Evolutionary conservation across 2,113 vertebrate genomes (phyloP).

Genomic region (Corythornis cristatus): DNA sequence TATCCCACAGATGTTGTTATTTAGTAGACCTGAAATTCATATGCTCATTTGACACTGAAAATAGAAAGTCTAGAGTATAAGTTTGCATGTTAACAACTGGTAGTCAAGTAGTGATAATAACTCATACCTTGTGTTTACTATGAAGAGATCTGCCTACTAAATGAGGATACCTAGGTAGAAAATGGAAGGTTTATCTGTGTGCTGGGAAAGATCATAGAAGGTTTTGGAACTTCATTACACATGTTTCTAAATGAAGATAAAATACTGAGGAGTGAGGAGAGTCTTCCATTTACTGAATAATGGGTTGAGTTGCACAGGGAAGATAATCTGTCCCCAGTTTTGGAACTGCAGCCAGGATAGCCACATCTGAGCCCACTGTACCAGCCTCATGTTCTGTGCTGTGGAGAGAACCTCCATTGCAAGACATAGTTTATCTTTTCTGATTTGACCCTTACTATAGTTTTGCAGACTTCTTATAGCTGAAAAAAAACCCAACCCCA

Average conservation of each 20-base stretch:
- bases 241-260: not conserved
- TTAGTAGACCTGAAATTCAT: not conserved
- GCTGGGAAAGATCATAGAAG: not conserved
- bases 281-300: not conserved
- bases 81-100: not conserved
- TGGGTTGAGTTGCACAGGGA: not conserved
- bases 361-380: accelerated
- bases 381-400: accelerated
- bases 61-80: not conserved
- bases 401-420: not conserved
- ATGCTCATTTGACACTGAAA: not conserved
- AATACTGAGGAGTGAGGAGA: not conserved
- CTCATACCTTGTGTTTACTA: not conserved
- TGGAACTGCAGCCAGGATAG: not conserved
- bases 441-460: accelerated
- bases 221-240: not conserved
- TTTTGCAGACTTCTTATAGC: not conserved
- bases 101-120: not conserved
- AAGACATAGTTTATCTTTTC: not conserved
- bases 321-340: not conserved
- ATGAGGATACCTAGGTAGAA: not conserved
- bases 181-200: not conserved
- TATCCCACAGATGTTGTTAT: not conserved
- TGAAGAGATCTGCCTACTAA: not conserved
- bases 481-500: not conserved